These are phyloP conservation scores for Lindbergichthys nudifrons DNA, from an alignment of 2,797 vertebrate genomes.

Conservation along the genomic window DNA sequence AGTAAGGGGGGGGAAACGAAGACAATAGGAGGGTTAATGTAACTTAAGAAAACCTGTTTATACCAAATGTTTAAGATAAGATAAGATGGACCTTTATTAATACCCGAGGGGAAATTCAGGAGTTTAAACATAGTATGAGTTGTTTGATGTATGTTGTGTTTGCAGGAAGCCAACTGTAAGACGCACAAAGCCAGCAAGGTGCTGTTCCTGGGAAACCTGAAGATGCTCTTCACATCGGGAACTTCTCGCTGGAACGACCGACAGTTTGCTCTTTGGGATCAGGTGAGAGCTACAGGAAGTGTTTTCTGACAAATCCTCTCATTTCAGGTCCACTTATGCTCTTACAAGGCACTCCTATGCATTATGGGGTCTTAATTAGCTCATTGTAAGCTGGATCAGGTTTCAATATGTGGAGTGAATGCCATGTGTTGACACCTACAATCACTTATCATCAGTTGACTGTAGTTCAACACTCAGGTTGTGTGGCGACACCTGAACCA, in stretches of 20 bases:
- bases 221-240: conserved; percentile 90
- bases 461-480: background rate
- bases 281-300: conserved; percentile 60
- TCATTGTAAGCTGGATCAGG: background rate
- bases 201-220: conserved; percentile 90
- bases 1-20: too few relatives aligned
- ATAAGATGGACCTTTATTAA: too few relatives aligned
- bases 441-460: conserved; percentile 1
- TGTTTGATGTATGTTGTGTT: conserved; percentile 35
- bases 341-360: background rate
- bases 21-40: too few relatives aligned
- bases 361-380: background rate
- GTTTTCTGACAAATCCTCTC: background rate
- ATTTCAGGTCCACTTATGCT: background rate
- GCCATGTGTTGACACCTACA: background rate
- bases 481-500: conserved; percentile 9
- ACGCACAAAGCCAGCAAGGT: conserved; percentile 90
- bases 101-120: too few relatives aligned
- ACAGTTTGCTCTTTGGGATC: conserved; percentile 83
- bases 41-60: too few relatives aligned
- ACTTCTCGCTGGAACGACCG: conserved; percentile 92
- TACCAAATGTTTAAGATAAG: background rate
- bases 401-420: background rate
- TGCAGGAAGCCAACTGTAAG: conserved; percentile 89
- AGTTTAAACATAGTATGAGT: background rate